Evolutionary conservation across 1,140 invertebrate genomes (phyloP), one percentile per base, ranked within the genome.

Genomic region (Oncopodura yosiiana): DNA sequence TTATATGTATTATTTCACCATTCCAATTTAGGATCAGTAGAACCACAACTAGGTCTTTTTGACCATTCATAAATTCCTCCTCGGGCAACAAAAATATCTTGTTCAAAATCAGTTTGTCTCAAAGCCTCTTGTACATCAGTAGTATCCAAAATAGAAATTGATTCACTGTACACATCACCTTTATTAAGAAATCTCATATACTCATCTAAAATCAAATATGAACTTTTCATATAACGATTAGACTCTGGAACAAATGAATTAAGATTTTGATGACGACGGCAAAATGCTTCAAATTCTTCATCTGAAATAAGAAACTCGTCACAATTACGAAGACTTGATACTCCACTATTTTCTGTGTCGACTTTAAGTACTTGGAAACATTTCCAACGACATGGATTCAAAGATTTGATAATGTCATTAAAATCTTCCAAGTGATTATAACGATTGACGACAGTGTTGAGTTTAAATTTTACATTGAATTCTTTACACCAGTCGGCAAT

Each of bases 141-240:
- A 18, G 9, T 8, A 56, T 76, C 74, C 29, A 76, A 57, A 27
- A 76, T 67, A 0, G 74, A 75, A 49, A 62, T 65, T 6, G 74
- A 73, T 3, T 68, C 61, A 60, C 74, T 73, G 9, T 64, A 60
- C n/a, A 69, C 72, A 32, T 64, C 58, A 1, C 65, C 66, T 50
- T 73, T 75, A 51, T 75, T 72, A n/a, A 76, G 62, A 62, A 76
- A 76, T 52, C 74, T 43, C 73, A 76, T 74, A 69, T 71, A 70
- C 68, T 76, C 74, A 56, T 76, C 74, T 39, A 76, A 56, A 53
- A 76, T 74, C 14, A 76, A 50, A 37, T 76, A 76, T 39, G 72
- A 74, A 41, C 73, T 71, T 44, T 71, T 69, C 74, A 76, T 76
- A 64, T 71, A 72, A 11, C 39, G 58, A 48, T 77, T 77, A 3